Conservation (phyloP, 1,140 invertebrate genomes). For the Papilio dardanus region DNA sequence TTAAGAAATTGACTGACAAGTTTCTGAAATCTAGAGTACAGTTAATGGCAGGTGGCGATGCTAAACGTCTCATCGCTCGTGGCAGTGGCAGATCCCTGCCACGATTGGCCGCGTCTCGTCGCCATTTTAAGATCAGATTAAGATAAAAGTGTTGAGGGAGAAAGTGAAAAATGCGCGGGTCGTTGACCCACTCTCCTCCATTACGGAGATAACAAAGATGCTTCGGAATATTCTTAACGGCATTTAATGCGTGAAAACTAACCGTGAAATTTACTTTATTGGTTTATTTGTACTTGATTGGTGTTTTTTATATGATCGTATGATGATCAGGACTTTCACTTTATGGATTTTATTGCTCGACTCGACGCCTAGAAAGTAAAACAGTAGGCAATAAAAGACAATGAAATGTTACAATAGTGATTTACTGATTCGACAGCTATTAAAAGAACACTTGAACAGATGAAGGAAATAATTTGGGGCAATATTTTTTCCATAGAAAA, state of each 20-base stretch:
- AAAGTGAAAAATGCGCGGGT: conserved; percentile 19
- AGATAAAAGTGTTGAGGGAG: conserved; percentile 11
- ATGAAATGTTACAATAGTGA: background rate
- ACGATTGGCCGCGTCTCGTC: background rate
- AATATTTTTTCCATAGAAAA: no score
- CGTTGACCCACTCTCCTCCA: conserved; percentile 23
- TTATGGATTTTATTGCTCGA: background rate
- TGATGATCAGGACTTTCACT: background rate
- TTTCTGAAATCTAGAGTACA: conserved; percentile 11
- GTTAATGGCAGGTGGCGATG: background rate
- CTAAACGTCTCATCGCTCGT: background rate
- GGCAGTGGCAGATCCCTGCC: background rate
- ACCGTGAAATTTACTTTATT: conserved; percentile 1
- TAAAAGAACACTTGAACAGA: no score
- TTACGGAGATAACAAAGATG: conserved; percentile 5
- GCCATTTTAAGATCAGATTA: conserved; percentile 6
- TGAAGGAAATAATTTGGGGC: no score
- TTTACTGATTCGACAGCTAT: background rate
- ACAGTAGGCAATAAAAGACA: background rate
- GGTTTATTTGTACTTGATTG: conserved; percentile 8
- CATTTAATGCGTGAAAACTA: conserved; percentile 11
- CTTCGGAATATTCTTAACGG: background rate
- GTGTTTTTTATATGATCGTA: background rate
- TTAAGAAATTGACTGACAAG: conserved; percentile 1
- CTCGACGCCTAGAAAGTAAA: background rate